Evolutionary conservation across 2,888 invertebrate genomes (phyloP), one percentile per base, ranked within the genome.

Genomic region (Tubulanus polymorphus): DNA sequence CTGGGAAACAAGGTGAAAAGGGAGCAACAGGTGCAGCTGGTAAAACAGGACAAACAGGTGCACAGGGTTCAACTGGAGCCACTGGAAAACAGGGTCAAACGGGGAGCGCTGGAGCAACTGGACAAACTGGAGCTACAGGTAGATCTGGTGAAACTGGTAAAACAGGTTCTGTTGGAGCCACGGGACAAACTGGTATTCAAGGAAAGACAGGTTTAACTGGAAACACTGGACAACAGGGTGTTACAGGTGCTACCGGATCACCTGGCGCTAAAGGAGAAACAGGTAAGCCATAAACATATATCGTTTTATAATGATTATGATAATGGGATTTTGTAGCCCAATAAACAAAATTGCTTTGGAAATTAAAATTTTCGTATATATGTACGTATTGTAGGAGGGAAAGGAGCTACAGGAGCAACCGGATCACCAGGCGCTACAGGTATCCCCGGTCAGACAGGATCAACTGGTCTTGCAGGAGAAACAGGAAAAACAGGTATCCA

Each of bases 51-150:
- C 10, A 3, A n/a, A 15, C 15, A 8, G 29, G 28, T 12, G 2
- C 5, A 12, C 18, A 26, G 23, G 50, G 37, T 25, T 25, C 32
- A 15, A 37, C 51, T 15, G 54, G 54, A 53, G 30, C 30, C 5
- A 51, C 15, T 12, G 54, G 54, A 55, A 53, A 76, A 79, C 37
- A 71, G 88, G 88, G 89, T 63, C 83, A 83, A 64, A 82, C 86
- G 29, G 90, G 87, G 37, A 85, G 86, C 0, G 81, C 83, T 53
- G 90, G 90, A 45, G 85, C 88, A 0, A 20, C 15, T 41, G 41
- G 41, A 20, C 20, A 41, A 8, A 41, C 41, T 41, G 41, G 41
- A 20, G 41, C 23, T 23, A 41, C 41, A 8, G 41, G 41, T 41
- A 23, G 6, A 20, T 8, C 41, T 15, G 41, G 41, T 41, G 6